These are phyloP conservation scores for Rhea pennata DNA, from an alignment of 2,113 vertebrate species.

Conservation along the genomic window DNA sequence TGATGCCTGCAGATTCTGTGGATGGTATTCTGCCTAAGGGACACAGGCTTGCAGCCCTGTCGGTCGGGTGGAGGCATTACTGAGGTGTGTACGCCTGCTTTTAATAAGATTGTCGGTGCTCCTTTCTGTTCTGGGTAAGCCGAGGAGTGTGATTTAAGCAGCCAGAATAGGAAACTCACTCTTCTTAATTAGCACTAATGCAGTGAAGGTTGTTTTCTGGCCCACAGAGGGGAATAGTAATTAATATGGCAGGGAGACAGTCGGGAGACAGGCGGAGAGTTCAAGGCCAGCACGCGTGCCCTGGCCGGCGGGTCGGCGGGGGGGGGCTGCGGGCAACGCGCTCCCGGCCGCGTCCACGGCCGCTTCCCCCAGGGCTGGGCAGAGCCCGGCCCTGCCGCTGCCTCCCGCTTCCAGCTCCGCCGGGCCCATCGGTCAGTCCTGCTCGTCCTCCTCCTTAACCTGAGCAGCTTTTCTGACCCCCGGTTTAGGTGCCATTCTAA, in stretches of 20 bases:
- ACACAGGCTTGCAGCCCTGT: neutral
- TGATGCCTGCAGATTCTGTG: neutral
- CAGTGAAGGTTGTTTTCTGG: slow-evolving; percentile 73
- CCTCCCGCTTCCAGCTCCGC: neutral
- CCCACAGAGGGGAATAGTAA: slow-evolving; percentile 74
- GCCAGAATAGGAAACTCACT: slow-evolving; percentile 64
- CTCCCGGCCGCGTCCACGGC: neutral
- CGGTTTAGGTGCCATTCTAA: neutral
- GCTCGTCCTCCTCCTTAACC: neutral
- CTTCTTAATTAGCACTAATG: slow-evolving; percentile 82
- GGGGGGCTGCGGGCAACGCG: neutral
- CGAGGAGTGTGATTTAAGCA: slow-evolving; percentile 27
- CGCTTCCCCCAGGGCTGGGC: slow-evolving; percentile 1
- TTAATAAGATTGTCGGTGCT: slow-evolving; percentile 67
- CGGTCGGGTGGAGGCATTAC: neutral
- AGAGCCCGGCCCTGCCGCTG: neutral
- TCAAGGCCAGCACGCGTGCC: slow-evolving; percentile 75
- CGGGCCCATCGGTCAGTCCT: neutral
- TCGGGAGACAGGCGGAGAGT: slow-evolving; percentile 71
- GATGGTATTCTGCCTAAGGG: neutral
- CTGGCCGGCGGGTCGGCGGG: slow-evolving; percentile 60
- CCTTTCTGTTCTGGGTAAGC: slow-evolving; percentile 36
- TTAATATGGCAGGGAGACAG: slow-evolving; percentile 76
- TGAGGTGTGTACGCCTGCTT: slow-evolving; percentile 29
- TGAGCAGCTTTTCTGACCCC: neutral